Evolutionary conservation across 2,888 invertebrate genomes (phyloP).

Genomic region (Perizoma flavofasciatum): DNA sequence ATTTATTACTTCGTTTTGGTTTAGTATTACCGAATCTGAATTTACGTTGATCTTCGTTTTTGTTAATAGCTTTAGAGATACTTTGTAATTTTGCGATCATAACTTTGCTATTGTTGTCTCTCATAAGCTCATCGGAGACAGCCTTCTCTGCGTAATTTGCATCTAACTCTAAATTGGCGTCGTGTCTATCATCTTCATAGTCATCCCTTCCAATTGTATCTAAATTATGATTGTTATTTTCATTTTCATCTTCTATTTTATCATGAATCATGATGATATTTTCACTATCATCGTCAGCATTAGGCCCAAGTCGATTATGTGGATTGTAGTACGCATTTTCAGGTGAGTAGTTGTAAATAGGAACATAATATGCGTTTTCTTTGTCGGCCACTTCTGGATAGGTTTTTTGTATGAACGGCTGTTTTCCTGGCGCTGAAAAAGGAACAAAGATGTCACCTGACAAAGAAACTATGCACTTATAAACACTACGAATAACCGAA

Average conservation of each 20-base stretch:
- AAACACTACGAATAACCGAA: too few species aligned
- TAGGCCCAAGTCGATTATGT: conserved; percentile 54
- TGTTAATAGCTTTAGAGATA: neutral
- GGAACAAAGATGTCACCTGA: too few species aligned
- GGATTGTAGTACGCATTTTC: conserved; percentile 59
- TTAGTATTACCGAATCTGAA: conserved; percentile 23
- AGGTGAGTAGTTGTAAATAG: conserved; percentile 50
- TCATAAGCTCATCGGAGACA: neutral
- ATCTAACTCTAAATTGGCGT: neutral
- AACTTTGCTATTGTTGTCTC: neutral
- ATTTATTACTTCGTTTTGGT: conserved; percentile 15
- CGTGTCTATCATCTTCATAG: neutral
- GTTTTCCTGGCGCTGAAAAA: conserved; percentile 3
- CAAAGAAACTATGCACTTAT: neutral
- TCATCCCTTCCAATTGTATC: neutral
- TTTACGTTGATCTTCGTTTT: conserved; percentile 25
- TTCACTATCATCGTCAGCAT: conserved; percentile 28
- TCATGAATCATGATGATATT: conserved; percentile 15
- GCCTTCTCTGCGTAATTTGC: too few species aligned
- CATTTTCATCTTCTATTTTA: conserved; percentile 2
- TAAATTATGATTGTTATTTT: neutral
- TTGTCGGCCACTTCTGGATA: conserved; percentile 4
- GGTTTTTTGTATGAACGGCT: neutral
- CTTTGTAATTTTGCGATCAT: neutral
- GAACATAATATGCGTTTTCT: conserved; percentile 52